phyloP scores from a whole-genome alignment of 2,797 vertebrate genomes.

The Emys orbicularis region DNA sequence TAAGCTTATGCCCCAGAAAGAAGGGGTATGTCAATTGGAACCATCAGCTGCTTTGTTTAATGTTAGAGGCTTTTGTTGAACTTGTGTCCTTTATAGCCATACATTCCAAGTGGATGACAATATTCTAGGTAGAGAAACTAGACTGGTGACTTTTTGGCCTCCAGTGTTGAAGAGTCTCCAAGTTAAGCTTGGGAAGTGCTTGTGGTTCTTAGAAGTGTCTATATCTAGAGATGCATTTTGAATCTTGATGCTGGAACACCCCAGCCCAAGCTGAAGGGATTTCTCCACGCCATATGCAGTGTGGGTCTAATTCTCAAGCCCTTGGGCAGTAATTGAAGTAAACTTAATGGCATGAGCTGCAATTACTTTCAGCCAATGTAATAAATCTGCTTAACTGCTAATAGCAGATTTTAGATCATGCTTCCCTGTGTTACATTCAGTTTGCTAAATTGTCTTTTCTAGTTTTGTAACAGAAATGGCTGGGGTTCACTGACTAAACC shows the following conservation, averaged over 20 bases:
- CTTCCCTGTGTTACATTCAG: neutral
- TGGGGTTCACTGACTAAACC: neutral
- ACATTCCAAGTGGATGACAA: neutral
- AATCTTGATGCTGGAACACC: neutral
- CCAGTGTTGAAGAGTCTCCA: rapidly evolving
- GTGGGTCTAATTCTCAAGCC: neutral
- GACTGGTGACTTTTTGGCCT: neutral
- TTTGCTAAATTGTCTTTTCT: constrained; percentile 8
- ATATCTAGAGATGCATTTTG: neutral
- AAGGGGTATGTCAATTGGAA: neutral
- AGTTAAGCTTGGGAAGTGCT: neutral
- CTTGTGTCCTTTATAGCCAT: neutral
- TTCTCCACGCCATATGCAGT: neutral
- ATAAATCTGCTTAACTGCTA: constrained; percentile 53
- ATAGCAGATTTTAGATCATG: constrained; percentile 12
- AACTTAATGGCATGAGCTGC: constrained; percentile 31
- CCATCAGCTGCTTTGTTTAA: constrained; percentile 3
- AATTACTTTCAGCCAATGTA: constrained; percentile 43
- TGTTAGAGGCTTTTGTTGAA: neutral
- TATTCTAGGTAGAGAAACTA: neutral
- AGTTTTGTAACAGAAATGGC: neutral
- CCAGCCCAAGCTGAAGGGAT: neutral
- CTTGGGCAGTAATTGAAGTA: neutral
- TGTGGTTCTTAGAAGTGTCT: neutral
- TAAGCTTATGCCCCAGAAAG: neutral